Evolutionary conservation across 2,888 invertebrate species (phyloP).

Genomic region (Leptinotarsa tumamoca): DNA sequence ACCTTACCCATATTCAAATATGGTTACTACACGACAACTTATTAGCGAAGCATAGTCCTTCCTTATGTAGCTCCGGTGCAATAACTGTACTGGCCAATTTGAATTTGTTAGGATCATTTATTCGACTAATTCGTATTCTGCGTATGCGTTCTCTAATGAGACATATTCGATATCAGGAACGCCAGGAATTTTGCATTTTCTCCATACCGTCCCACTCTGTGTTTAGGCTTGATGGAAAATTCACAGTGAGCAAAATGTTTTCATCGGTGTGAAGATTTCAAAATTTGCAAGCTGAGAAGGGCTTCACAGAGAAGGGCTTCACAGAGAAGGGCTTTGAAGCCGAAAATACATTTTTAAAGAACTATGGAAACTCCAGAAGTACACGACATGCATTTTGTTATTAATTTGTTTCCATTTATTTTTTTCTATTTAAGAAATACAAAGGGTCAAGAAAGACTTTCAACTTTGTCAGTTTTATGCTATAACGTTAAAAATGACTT

Average conservation of each 20-base stretch:
- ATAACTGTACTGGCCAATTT: constrained; percentile 38
- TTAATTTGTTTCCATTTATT: no score
- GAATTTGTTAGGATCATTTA: constrained; percentile 34
- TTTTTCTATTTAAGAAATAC: no score
- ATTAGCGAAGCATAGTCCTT: constrained; percentile 32
- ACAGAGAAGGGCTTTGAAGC: no score
- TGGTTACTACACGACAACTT: constrained; percentile 34
- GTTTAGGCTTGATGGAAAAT: neutral
- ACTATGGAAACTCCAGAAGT: no score
- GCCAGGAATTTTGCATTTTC: constrained; percentile 22
- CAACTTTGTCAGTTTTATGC: no score
- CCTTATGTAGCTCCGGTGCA: constrained; percentile 36
- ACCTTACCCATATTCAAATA: constrained; percentile 37
- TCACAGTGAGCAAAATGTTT: neutral
- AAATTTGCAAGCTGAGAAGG: neutral
- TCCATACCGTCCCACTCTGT: constrained; percentile 11
- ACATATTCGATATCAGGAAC: constrained; percentile 29
- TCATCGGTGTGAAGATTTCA: neutral
- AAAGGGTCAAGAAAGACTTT: no score
- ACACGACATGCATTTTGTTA: no score
- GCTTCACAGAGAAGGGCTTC: no score
- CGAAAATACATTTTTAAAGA: no score
- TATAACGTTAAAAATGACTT: no score
- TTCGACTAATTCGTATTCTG: constrained; percentile 36
- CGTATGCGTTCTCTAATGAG: constrained; percentile 38